Percentiles rank a stretch among this genome's conserved stretches.
Conservation (phyloP, 1,140 invertebrate species). For the Pogonomyrmex barbatus region DNA sequence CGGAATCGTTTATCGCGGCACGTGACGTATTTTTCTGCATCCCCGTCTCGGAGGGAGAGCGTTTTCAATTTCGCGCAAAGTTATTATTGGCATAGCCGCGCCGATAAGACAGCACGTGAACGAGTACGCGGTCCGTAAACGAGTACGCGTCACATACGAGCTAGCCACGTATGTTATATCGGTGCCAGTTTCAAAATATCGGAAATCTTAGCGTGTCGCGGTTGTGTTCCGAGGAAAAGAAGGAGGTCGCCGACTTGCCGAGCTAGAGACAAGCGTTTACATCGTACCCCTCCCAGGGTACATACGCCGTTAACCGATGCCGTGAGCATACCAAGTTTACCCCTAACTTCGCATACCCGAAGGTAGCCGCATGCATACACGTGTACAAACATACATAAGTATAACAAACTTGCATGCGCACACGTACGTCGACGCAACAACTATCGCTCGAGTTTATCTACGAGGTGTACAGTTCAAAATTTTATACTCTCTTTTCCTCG, state of each 20-base stretch:
- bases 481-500: slow-evolving; percentile 51
- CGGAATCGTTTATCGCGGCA: slow-evolving; percentile 54
- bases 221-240: slow-evolving; percentile 41
- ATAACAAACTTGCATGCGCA: neutral
- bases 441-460: slow-evolving; percentile 68
- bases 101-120: slow-evolving; percentile 68
- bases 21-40: slow-evolving; percentile 40
- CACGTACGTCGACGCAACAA: neutral
- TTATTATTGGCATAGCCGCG: slow-evolving; percentile 59
- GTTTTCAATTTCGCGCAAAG: slow-evolving; percentile 71
- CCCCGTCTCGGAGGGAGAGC: neutral
- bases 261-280: slow-evolving; percentile 69
- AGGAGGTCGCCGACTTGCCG: slow-evolving; percentile 59
- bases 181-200: slow-evolving; percentile 69
- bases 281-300: slow-evolving; percentile 29
- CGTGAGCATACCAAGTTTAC: slow-evolving; percentile 48
- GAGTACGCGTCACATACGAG: neutral
- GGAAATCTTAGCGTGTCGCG: slow-evolving; percentile 67
- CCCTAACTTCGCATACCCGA: slow-evolving; percentile 9
- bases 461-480: slow-evolving; percentile 30
- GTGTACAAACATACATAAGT: neutral
- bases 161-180: slow-evolving; percentile 59
- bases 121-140: slow-evolving; percentile 19
- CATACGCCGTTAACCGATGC: slow-evolving; percentile 45
- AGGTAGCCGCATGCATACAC: neutral